Evolutionary conservation across 2,888 invertebrate species (phyloP).

Genomic region (Lomographa bimaculata): DNA sequence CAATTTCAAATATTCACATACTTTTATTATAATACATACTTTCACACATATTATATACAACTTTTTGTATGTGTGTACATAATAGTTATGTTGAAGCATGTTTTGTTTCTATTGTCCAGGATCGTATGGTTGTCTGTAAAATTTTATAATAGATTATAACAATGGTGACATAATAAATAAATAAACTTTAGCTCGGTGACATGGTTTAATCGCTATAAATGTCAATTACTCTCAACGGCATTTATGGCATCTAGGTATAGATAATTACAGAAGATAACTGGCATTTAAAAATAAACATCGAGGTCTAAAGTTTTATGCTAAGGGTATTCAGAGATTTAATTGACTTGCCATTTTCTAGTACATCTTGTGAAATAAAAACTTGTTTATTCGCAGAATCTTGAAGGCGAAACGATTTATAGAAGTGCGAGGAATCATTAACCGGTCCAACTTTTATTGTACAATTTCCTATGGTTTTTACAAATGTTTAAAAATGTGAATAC

Average conservation of each 20-base stretch:
- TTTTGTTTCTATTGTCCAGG: too few species aligned
- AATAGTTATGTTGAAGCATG: too few species aligned
- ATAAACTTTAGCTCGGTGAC: too few species aligned
- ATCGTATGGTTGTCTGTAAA: too few species aligned
- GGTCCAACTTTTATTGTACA: conserved; percentile 50
- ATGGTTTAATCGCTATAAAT: neutral
- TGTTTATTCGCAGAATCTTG: conserved; percentile 37
- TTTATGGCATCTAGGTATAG: conserved; percentile 1
- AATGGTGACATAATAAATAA: too few species aligned
- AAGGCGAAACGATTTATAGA: conserved; percentile 40
- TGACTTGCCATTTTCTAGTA: conserved; percentile 6
- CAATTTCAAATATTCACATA: too few species aligned
- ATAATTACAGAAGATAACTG: conserved; percentile 2
- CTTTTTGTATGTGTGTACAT: too few species aligned
- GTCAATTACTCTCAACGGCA: neutral
- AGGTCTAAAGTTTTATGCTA: conserved; percentile 11
- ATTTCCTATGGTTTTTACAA: conserved; percentile 43
- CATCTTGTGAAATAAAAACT: conserved; percentile 29
- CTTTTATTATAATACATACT: too few species aligned
- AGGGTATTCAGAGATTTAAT: conserved; percentile 14
- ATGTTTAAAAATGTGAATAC: conserved; percentile 25
- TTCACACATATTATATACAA: too few species aligned
- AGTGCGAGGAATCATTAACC: conserved; percentile 49
- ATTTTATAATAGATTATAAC: too few species aligned
- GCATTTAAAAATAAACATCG: conserved; percentile 5